Evolutionary conservation across 2,888 invertebrate genomes (phyloP), one percentile per base, ranked within the genome.

Genomic region (Julus scandinavius): DNA sequence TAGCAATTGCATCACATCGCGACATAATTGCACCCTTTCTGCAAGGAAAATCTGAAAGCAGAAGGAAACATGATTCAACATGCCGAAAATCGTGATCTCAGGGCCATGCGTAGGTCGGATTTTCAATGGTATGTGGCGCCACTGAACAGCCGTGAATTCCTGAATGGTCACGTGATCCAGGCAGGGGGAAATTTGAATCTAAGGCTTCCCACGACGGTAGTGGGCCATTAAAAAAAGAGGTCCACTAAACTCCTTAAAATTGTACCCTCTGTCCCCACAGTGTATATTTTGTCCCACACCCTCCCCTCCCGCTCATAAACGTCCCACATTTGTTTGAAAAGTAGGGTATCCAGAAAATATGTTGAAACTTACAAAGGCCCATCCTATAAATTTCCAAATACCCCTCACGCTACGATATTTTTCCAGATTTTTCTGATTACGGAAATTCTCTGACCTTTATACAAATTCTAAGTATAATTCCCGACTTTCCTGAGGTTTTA

Each of bases 41-140:
- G 3, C 29, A 0, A 29, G 15, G 38, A 80, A 80, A 80, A 80
- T 29, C 4, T 80, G 13, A 72, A 72, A 72, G 20, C 54, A 7
- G 80, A 80, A 80, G 9, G 80, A 80, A 80, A 80, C 80, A 80
- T 80, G 80, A 80, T 80, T 38, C 80, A 15, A 80, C 80, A 38
- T 80, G 80, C 38, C 13, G 13, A 1, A 3, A 80, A 80, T 13
- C 13, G 7, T 6, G 38, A 29, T 11, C 38, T 80, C 80, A 80
- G 20, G 80, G 80, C 15, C 38, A 13, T 38, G 29, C 38, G 13
- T 20, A 80, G 38, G 29, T 38, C 15, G 13, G 13, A 3, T 3
- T 29, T 80, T 80, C 29, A 29, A 13, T 38, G 38, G 15, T 15
- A 80, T 29, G 29, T 38, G 80, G 11, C 80, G 38, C 80, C 80